Conservation (phyloP, 2,888 invertebrate species). For the Noctua janthina region DNA sequence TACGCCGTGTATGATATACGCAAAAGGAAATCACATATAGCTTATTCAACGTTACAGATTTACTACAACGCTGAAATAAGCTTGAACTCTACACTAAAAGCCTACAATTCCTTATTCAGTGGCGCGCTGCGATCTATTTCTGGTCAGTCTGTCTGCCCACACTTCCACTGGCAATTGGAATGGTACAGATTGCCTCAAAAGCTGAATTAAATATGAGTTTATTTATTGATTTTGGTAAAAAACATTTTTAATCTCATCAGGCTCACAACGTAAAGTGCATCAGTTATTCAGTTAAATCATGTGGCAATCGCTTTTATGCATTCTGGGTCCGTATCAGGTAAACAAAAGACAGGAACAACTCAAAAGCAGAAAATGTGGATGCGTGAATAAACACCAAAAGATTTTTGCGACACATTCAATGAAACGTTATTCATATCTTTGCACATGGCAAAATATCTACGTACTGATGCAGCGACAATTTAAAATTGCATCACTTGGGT, state of each 20-base stretch:
- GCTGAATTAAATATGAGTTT: constrained; percentile 43
- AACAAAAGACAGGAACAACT: neutral
- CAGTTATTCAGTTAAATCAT: neutral
- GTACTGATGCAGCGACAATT: constrained; percentile 3
- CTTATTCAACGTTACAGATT: neutral
- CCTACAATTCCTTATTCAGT: constrained; percentile 29
- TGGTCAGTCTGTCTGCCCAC: constrained; percentile 27
- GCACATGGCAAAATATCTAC: neutral
- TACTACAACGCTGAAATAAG: neutral
- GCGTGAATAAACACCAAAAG: neutral
- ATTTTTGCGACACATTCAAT: neutral
- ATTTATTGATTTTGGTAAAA: constrained; percentile 14
- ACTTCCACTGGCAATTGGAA: constrained; percentile 8
- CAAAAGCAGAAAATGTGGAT: neutral
- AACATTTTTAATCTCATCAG: constrained; percentile 6
- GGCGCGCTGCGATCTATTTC: constrained; percentile 43
- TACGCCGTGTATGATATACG: neutral
- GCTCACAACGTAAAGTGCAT: neutral
- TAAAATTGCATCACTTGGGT: constrained; percentile 17
- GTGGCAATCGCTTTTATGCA: neutral
- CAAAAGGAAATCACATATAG: neutral
- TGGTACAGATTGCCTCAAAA: neutral
- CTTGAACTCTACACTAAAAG: constrained; percentile 7
- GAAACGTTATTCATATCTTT: neutral
- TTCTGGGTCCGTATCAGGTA: neutral